phyloP scores from a whole-genome alignment of 2,888 invertebrate species.

The Andrena fulva region DNA sequence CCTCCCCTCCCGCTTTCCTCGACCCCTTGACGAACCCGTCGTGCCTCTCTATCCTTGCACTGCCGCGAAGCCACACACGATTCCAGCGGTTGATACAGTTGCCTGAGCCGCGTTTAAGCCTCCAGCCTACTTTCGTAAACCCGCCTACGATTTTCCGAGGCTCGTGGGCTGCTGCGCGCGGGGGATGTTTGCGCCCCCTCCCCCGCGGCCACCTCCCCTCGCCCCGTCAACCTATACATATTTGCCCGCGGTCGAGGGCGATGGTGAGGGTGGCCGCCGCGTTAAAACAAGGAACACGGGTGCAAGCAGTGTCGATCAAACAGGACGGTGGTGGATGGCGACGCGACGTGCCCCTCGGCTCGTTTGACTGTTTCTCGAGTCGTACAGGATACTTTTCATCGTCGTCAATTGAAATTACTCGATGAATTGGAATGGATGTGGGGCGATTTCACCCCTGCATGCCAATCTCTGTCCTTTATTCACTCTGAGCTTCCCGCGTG shows the following conservation, averaged over 20 bases:
- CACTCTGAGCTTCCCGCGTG: neutral
- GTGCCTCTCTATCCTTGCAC: constrained; percentile 36
- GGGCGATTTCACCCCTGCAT: neutral
- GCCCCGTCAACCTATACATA: constrained; percentile 41
- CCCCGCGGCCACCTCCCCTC: neutral
- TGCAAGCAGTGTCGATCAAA: constrained; percentile 48
- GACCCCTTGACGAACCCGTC: constrained; percentile 30
- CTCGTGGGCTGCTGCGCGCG: constrained; percentile 17
- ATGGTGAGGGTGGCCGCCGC: constrained; percentile 45
- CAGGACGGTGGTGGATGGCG: constrained; percentile 16
- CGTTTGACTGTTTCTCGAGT: neutral
- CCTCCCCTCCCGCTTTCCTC: neutral
- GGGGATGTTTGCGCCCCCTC: constrained; percentile 26
- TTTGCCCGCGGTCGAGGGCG: constrained; percentile 61
- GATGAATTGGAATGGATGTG: neutral
- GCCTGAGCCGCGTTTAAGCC: constrained; percentile 46
- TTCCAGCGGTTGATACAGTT: constrained; percentile 45
- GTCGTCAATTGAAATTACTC: neutral
- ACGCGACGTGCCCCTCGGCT: neutral
- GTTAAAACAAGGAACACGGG: constrained; percentile 50
- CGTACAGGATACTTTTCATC: neutral
- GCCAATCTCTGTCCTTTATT: neutral
- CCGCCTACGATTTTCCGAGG: constrained; percentile 36
- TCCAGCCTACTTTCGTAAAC: constrained; percentile 50
- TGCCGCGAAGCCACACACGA: constrained; percentile 51